Conservation (phyloP, 2,113 vertebrate species). For the Scopus umbretta region DNA sequence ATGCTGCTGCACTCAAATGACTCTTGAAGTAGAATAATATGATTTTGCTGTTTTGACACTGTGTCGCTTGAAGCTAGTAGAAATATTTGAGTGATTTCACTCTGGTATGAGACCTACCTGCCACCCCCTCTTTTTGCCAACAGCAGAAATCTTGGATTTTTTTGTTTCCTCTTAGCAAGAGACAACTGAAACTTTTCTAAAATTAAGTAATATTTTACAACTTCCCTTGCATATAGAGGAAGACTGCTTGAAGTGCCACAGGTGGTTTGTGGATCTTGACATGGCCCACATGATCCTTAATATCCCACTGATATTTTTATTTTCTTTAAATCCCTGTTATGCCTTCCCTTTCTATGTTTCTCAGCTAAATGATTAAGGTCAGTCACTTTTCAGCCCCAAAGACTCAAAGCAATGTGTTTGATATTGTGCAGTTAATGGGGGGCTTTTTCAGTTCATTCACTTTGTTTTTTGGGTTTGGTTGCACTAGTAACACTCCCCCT, state of each 20-base stretch:
- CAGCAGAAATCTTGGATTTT: not conserved
- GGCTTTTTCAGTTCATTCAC: not conserved
- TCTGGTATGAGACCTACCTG: not conserved
- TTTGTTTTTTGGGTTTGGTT: not conserved
- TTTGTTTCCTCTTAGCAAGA: not conserved
- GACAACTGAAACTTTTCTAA: not conserved
- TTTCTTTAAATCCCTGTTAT: not conserved
- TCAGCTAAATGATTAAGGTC: not conserved
- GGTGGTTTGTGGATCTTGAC: not conserved
- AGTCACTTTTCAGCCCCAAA: not conserved
- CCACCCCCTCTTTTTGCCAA: not conserved
- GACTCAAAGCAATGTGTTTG: not conserved
- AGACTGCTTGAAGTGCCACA: not conserved
- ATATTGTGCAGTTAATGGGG: not conserved
- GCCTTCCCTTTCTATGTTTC: not conserved
- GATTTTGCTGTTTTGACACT: not conserved
- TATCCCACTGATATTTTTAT: not conserved
- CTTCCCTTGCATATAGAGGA: not conserved
- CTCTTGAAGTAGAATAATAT: not conserved
- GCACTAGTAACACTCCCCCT: not conserved
- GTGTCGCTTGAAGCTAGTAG: not conserved
- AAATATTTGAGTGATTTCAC: not conserved
- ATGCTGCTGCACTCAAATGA: not conserved
- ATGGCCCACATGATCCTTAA: not conserved
- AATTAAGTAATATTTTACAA: not conserved